phyloP scores from a whole-genome alignment of 1,140 invertebrate species.

The Trachelipus rathkii region DNA sequence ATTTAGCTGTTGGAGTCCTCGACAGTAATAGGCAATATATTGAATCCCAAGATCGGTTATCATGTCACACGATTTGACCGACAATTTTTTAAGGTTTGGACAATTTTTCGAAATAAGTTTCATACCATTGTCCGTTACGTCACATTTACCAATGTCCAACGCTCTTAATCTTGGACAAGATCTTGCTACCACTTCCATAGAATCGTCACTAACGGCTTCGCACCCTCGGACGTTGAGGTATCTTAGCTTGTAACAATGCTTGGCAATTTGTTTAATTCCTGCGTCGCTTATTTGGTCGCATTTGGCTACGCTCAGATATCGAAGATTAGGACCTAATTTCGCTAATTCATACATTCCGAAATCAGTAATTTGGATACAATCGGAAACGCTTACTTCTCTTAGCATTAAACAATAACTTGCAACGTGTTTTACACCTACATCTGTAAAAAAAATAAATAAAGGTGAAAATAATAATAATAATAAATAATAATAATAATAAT shows the following conservation, averaged over 20 bases:
- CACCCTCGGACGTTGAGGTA: slow-evolving; percentile 87
- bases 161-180: slow-evolving; percentile 77
- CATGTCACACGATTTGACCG: slow-evolving; percentile 80
- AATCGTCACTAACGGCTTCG: slow-evolving; percentile 84
- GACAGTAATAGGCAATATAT: slow-evolving; percentile 72
- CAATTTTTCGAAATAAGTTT: slow-evolving; percentile 78
- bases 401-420: slow-evolving; percentile 78
- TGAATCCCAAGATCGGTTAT: slow-evolving; percentile 81
- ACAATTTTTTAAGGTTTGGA: slow-evolving; percentile 83
- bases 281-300: slow-evolving; percentile 80
- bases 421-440: slow-evolving; percentile 71
- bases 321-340: slow-evolving; percentile 73
- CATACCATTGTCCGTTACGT: slow-evolving; percentile 81
- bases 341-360: slow-evolving; percentile 85
- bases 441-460: slow-evolving; percentile 51
- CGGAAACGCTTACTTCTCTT: slow-evolving; percentile 81
- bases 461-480: too few species aligned
- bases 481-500: too few species aligned
- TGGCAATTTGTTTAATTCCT: slow-evolving; percentile 77
- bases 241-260: slow-evolving; percentile 79
- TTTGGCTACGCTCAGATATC: slow-evolving; percentile 84
- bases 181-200: slow-evolving; percentile 72
- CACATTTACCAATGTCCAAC: slow-evolving; percentile 85
- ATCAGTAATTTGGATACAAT: slow-evolving; percentile 82
- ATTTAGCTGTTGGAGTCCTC: slow-evolving; percentile 80